These are phyloP conservation scores for Drosophila nasuta DNA, from an alignment of 1,140 invertebrate species.

Conservation along the genomic window DNA sequence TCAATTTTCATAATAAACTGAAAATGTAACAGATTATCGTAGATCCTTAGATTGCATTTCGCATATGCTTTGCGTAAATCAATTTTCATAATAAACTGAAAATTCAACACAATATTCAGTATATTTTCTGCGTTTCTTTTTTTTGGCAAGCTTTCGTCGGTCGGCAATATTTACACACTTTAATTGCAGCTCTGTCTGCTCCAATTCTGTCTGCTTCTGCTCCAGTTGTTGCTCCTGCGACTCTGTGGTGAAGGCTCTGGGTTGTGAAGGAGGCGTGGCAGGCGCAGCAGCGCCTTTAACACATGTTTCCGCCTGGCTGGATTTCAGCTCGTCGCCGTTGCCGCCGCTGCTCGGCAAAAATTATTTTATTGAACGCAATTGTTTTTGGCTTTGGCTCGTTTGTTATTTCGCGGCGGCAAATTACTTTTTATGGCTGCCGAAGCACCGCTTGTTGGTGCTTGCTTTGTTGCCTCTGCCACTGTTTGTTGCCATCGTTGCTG, in stretches of 20 bases:
- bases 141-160: background rate
- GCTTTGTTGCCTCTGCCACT: constrained; percentile 1
- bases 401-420: constrained; percentile 81
- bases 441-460: constrained; percentile 33
- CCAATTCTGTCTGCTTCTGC: constrained; percentile 8
- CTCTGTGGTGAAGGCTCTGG: background rate
- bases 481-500: background rate
- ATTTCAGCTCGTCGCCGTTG: constrained; percentile 7
- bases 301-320: constrained; percentile 58
- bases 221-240: background rate
- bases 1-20: constrained; percentile 22
- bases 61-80: background rate
- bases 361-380: constrained; percentile 84
- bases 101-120: background rate
- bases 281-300: constrained; percentile 1
- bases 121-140: too few relatives aligned
- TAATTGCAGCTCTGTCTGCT: constrained; percentile 20
- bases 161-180: constrained; percentile 13
- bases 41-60: too few relatives aligned
- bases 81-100: constrained; percentile 22
- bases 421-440: constrained; percentile 77
- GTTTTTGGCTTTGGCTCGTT: constrained; percentile 82
- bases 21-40: constrained; percentile 1
- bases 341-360: constrained; percentile 54
- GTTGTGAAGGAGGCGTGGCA: background rate